Percentiles rank a stretch among this genome's conserved stretches.
phyloP scores from a whole-genome alignment of 2,888 invertebrate genomes.

The Tipula helvola region DNA sequence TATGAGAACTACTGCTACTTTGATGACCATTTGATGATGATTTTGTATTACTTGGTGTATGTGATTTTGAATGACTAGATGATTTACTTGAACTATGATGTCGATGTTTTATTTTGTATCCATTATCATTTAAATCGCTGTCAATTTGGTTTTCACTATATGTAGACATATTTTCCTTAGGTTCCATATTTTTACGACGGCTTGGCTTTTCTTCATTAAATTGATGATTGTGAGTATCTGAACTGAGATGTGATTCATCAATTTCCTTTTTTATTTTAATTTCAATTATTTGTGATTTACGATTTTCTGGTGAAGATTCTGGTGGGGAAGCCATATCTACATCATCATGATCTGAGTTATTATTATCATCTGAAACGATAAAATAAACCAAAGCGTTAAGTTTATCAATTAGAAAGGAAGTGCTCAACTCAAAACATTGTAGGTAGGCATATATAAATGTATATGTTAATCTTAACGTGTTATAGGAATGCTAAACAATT shows the following conservation, averaged over 20 bases:
- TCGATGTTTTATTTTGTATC: neutral
- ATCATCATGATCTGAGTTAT: neutral
- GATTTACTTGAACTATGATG: conserved; percentile 9
- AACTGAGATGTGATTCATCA: neutral
- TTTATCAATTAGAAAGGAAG: neutral
- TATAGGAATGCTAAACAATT: too few species aligned
- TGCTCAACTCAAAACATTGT: too few species aligned
- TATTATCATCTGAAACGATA: neutral
- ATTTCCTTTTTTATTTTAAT: neutral
- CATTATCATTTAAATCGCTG: neutral
- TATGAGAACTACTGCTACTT: conserved; percentile 9
- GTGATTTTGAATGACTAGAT: conserved; percentile 11
- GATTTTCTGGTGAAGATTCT: neutral
- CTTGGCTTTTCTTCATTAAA: neutral
- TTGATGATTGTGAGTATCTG: neutral
- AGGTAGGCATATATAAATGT: too few species aligned
- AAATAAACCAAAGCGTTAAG: neutral
- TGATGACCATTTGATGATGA: conserved; percentile 16
- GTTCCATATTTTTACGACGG: neutral
- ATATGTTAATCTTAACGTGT: too few species aligned
- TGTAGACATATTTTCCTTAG: neutral
- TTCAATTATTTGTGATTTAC: neutral
- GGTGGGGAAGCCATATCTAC: neutral
- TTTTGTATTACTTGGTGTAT: conserved; percentile 12
- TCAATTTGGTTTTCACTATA: neutral